These are phyloP conservation scores for Peromyscus melanophrys DNA, from an alignment of 2,797 vertebrate species.

Conservation along the genomic window DNA sequence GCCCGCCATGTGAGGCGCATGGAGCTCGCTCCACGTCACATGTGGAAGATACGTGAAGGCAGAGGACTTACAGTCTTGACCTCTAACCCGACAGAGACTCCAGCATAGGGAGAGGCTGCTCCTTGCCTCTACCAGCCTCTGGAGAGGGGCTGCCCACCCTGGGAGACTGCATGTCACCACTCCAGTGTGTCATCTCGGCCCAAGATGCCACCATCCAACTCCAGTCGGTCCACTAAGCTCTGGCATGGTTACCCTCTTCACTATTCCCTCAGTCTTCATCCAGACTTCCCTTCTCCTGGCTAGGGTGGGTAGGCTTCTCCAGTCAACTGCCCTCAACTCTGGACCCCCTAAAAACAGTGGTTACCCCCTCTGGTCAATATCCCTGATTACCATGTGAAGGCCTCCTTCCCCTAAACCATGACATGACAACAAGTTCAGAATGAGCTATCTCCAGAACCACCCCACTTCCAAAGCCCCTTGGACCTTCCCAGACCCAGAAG, in stretches of 20 bases:
- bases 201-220: too few species aligned
- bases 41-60: background rate
- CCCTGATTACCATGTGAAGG: background rate
- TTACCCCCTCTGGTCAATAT: too few species aligned
- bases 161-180: background rate
- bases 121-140: background rate
- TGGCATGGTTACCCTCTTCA: background rate
- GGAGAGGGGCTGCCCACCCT: background rate
- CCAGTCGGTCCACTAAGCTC: background rate
- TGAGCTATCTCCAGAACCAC: background rate
- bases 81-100: background rate
- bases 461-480: background rate
- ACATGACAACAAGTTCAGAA: background rate
- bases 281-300: background rate
- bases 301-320: background rate
- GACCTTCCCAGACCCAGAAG: constrained; percentile 68
- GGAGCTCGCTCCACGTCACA: background rate
- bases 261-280: too few species aligned
- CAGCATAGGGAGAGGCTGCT: background rate
- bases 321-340: background rate
- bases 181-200: background rate
- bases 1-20: rapidly evolving
- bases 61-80: background rate
- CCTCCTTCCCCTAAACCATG: background rate
- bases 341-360: background rate